Evolutionary conservation across 2,888 invertebrate genomes (phyloP).

Genomic region (Leptinotarsa haldemani): DNA sequence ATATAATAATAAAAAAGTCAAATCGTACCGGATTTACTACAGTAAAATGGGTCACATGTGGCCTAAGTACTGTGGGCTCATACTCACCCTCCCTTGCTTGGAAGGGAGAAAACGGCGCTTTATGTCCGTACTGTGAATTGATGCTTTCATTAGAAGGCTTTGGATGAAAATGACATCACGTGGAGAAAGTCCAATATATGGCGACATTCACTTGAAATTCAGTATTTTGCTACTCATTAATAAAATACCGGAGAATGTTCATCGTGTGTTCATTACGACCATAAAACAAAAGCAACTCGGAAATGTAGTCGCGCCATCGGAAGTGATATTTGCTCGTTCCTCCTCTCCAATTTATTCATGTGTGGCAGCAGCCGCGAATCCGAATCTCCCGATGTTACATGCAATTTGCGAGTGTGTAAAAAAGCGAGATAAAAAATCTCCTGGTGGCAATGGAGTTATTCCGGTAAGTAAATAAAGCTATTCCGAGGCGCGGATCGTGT

Average conservation of each 20-base stretch:
- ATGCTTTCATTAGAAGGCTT: no score
- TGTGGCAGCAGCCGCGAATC: slow-evolving; percentile 21
- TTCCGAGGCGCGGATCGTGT: slow-evolving; percentile 58
- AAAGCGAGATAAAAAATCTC: slow-evolving; percentile 54
- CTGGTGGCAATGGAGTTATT: slow-evolving; percentile 59
- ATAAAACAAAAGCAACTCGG: slow-evolving; percentile 17
- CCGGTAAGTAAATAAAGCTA: slow-evolving; percentile 62
- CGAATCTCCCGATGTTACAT: slow-evolving; percentile 37
- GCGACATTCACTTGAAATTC: neutral
- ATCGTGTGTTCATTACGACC: slow-evolving; percentile 4
- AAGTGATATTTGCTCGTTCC: slow-evolving; percentile 19
- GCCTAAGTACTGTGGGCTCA: no score
- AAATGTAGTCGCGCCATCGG: slow-evolving; percentile 1
- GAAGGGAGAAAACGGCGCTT: no score
- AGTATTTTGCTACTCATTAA: neutral
- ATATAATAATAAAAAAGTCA: no score
- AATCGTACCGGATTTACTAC: no score
- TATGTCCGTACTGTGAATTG: no score
- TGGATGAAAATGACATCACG: no score
- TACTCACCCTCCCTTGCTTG: no score
- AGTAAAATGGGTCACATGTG: no score
- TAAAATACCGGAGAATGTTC: neutral
- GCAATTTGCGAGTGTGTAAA: slow-evolving; percentile 56
- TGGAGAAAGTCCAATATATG: neutral
- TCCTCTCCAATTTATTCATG: slow-evolving; percentile 28